These are phyloP conservation scores for Pachliopta kotzebuea DNA, from an alignment of 2,888 invertebrate genomes.

Conservation along the genomic window DNA sequence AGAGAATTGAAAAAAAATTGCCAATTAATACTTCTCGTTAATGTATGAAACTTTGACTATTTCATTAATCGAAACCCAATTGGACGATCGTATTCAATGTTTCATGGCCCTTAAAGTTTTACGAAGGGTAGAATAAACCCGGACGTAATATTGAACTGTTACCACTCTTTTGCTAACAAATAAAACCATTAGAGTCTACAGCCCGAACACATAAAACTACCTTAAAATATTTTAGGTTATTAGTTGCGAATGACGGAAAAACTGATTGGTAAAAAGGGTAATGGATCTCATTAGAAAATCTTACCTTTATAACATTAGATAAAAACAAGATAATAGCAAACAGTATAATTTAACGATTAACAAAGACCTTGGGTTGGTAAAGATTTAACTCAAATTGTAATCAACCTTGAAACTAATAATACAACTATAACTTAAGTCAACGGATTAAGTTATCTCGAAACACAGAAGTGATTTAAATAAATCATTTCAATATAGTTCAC, in stretches of 20 bases:
- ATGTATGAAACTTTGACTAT: slow-evolving; percentile 2
- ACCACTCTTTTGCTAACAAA: slow-evolving; percentile 13
- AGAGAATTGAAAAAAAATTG: no score
- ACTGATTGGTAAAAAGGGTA: background rate
- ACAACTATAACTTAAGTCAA: no score
- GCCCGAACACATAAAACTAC: slow-evolving; percentile 8
- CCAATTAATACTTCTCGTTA: background rate
- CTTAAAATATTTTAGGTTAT: background rate
- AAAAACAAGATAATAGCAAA: no score
- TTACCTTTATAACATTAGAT: no score
- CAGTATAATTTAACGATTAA: no score
- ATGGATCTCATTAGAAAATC: no score
- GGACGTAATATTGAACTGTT: slow-evolving; percentile 20
- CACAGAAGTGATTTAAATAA: no score
- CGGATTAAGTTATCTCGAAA: no score
- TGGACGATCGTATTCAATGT: slow-evolving; percentile 6
- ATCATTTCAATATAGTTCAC: no score
- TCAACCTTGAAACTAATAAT: no score
- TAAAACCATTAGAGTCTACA: slow-evolving; percentile 11
- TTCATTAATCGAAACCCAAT: slow-evolving; percentile 6
- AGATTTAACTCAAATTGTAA: no score
- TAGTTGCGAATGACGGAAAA: background rate
- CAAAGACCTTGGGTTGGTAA: no score
- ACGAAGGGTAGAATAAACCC: slow-evolving; percentile 12
- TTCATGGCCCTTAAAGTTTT: slow-evolving; percentile 15